Evolutionary conservation across 37 sponge, comb jelly and placozoan species (phyloP).

Genomic region (Theonella swinhoei): DNA sequence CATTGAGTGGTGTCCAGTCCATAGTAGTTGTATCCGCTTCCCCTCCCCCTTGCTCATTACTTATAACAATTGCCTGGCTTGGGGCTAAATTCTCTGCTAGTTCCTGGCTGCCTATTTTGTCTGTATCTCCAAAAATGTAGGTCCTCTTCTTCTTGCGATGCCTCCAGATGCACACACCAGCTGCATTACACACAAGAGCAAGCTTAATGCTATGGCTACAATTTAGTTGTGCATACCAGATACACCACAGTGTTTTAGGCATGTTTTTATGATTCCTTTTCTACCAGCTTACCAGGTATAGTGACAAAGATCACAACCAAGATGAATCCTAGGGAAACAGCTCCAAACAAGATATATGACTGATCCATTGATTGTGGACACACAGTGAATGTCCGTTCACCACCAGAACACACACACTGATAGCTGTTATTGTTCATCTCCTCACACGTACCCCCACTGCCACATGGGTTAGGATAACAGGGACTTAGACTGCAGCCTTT

Average conservation of each 20-base stretch:
- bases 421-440: constrained; percentile 6
- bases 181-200: not conserved
- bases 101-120: not conserved
- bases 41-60: constrained; percentile 55
- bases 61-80: constrained; percentile 18
- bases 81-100: not conserved
- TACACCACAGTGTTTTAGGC: not conserved
- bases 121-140: not conserved
- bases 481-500: constrained; percentile 37
- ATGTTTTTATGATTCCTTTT: not conserved
- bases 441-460: constrained; percentile 26
- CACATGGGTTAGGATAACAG: constrained; percentile 60
- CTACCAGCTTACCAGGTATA: no score
- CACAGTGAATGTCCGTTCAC: no score
- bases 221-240: no score
- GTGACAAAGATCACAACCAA: no score
- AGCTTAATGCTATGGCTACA: not conserved
- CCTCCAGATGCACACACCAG: not conserved
- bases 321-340: no score
- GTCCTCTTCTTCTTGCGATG: not conserved
- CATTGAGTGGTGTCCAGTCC: not conserved
- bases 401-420: constrained; percentile 44
- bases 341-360: no score
- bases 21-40: constrained; percentile 38
- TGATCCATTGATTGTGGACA: no score